Evolutionary conservation across 1,140 invertebrate species (phyloP), one percentile per base, ranked within the genome.

Genomic region (Drosophila novamexicana): DNA sequence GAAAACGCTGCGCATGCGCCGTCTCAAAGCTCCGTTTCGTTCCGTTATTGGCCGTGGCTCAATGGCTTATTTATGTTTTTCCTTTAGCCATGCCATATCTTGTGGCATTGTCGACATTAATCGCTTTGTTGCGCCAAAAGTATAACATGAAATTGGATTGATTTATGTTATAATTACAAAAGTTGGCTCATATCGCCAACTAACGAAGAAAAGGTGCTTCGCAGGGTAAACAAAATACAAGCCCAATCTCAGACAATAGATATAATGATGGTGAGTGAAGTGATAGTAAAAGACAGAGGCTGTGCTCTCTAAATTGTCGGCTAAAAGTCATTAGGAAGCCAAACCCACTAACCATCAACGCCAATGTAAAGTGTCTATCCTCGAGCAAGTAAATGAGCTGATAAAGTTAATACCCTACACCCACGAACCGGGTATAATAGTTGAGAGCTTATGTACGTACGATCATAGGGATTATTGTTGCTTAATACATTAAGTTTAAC

Each of bases 151-250:
- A 84, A 81, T 79, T 75, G 79, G 85, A 84, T 89, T 89, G 84
- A 89, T 89, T 89, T 89, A 89, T 89, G 84, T 89, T 89, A 84
- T 89, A 89, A 89, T 89, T 84, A 88, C 70, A 84, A 83, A 77
- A 75, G 22, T 52, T 9, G 49, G 9, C 34, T 16, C 59, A 36
- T 37, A 59, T 29, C 14, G 12, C 37, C 29, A 32, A 42, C 37
- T 71, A 66, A 77, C 36, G 39, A 44, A 52, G n/a, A 32, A 57
- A 54, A 42, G 1, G 14, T 36, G 52, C 22, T 37, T 6, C 22
- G 18, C 9, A 49, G n/a, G 18, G 9, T 14, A 62, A 62, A 36
- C 57, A 45, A 29, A 7, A 47, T 29, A 45, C 14, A 36, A 10
- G 34, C 44, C 36, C 57, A 34, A 14, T 36, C 37, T 10, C 53